A percentile compares a stretch with the other conserved stretches of the same genome.
Conservation (phyloP, 2,888 invertebrate species). For the Coenonympha glycerion region DNA sequence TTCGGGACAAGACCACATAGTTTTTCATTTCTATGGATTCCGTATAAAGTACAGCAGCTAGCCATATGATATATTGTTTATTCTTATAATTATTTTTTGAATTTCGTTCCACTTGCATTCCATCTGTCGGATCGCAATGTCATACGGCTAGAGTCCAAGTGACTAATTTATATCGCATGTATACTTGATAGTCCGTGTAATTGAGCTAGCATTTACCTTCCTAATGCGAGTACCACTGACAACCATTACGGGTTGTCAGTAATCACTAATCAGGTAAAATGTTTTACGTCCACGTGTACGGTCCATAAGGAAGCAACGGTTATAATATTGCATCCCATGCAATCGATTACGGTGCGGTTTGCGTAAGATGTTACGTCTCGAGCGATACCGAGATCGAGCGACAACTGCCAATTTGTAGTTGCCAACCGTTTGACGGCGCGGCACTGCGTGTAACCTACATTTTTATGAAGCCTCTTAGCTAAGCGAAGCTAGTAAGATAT, state of each 20-base stretch:
- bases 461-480: slow-evolving; percentile 2
- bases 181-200: too few species aligned
- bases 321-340: slow-evolving; percentile 15
- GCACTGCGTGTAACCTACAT: slow-evolving; percentile 16
- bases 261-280: background rate
- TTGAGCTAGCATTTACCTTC: background rate
- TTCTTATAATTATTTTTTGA: too few species aligned
- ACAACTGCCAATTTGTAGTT: slow-evolving; percentile 19
- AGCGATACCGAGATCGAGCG: slow-evolving; percentile 24
- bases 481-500: background rate
- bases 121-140: too few species aligned
- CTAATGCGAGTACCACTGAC: background rate
- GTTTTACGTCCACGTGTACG: slow-evolving; percentile 4
- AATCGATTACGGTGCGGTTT: slow-evolving; percentile 29
- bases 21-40: too few species aligned
- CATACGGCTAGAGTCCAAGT: too few species aligned
- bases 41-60: too few species aligned
- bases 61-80: too few species aligned
- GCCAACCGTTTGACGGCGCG: slow-evolving; percentile 16
- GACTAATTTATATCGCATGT: too few species aligned
- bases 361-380: slow-evolving; percentile 38
- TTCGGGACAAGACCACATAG: too few species aligned
- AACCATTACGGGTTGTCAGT: too few species aligned
- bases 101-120: too few species aligned
- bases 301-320: slow-evolving; percentile 25